Base-by-base conservation (phyloP, 1,140 invertebrate genomes). In the Batillaria attramentaria region DNA sequence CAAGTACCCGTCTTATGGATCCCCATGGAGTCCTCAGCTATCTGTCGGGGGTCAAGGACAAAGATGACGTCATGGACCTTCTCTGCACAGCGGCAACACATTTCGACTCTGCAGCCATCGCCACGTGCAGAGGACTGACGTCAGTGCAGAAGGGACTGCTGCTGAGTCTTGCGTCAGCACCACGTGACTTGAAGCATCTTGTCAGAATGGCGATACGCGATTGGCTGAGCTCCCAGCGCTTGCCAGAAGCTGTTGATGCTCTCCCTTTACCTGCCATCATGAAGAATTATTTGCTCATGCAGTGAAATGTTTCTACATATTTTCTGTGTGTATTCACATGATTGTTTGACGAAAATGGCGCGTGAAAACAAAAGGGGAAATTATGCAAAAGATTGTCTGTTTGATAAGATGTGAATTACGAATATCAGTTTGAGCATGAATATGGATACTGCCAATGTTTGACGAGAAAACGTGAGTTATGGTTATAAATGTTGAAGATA, bases 21-120 rank as follows among this genome's bases (percentile, higher is more conserved):
- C 87, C 87, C 2, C 85, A 83, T 68, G 87, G 87, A 8, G 83
- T 89, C 16, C 78, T 88, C 2, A 83, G 84, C 24, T 87, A 86
- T 72, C 50, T 84, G 2, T 57, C 69, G 24, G 76, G 83, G 50
- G 54, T 85, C 24, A 70, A 70, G 20, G 62, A 80, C 57, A 79
- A 79, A 57, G 76, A 69, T 13, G 79, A 86, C 31, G 81, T 86
- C 20, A 84, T 86, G 31, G 54, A 81, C 35, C 72, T 88, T 35
- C 66, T 88, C 4, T 46, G 84, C 18, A 66, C 79, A 13, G 84
- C 84, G 0, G 82, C 83, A 13, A 70, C 35, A 31, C 62, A 46
- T 24, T 87, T 85, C 72, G 83, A 86, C 46, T 13, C 3, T 3
- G 54, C 78, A 13, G 79, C 81, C 10, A 87, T 89, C 24, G 65